Base-by-base conservation (phyloP, 1,140 invertebrate genomes). In the Brachionus asplanchnoidis region DNA sequence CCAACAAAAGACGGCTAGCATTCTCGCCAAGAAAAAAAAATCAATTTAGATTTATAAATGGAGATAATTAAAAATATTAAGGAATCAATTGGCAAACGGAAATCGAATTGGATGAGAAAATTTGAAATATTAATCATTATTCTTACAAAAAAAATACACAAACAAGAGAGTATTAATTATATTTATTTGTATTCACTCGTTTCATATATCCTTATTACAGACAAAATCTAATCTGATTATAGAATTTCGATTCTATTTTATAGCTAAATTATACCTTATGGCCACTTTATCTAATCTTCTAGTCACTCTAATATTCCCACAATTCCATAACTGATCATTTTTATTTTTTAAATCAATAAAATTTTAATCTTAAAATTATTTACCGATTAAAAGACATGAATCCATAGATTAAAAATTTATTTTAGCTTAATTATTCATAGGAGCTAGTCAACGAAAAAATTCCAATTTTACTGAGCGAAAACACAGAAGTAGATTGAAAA, bases 351-450 rank as follows among this genome's bases (percentile, higher is more conserved):
- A 60, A 60, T 60, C 53, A 60, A 60, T 60, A 60, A 60, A 60
- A 60, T 60, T 60, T 60, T 60, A 60, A 60, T 60, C 53, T 60
- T 60, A 60, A 60, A 60, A 60, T 60, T 60, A 60, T 60, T 60
- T 26, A 23, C 17, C 53, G 53, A 60, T 60, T 60, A 60, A 60
- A 60, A 60, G 53, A 60, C 53, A 60, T 23, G 53, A 60, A 60
- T 60, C 53, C 53, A 5, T 60, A 60, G n/a, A 60, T 53, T 53
- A 53, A 53, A 53, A 53, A 53, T 60, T 60, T 60, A 60, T 60
- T 60, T 60, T 60, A 60, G n/a, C 23, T 60, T 60, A 60, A 60
- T 60, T 60, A 60, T 60, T 60, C 5, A 60, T 60, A 60, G 53
- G 2, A 60, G 20, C 53, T 60, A 60, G 53, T 60, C 53, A 60